Evolutionary conservation across 2,797 vertebrate genomes (phyloP).

Genomic region (Scolopax bukidnonensis): DNA sequence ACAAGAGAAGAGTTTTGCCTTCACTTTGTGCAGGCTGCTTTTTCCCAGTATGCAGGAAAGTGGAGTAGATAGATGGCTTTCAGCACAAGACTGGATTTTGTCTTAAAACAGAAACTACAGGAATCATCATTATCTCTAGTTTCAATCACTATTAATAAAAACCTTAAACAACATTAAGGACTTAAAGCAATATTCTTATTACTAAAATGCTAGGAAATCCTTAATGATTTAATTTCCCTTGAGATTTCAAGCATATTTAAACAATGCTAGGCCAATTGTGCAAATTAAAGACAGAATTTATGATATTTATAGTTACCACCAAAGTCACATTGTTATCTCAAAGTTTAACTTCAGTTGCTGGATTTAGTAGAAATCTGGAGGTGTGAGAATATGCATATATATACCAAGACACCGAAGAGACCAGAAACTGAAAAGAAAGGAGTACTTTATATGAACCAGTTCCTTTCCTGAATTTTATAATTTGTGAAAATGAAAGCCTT

Average conservation of each 20-base stretch:
- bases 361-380: background rate
- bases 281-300: background rate
- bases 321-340: background rate
- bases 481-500: background rate
- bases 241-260: background rate
- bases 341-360: background rate
- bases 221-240: background rate
- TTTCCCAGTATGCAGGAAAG: background rate
- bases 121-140: background rate
- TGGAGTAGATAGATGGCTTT: background rate
- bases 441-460: background rate
- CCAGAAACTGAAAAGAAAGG: background rate
- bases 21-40: background rate
- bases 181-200: background rate
- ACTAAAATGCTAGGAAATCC: background rate
- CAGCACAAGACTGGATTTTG: background rate
- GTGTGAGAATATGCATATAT: rapidly evolving
- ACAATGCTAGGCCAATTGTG: background rate
- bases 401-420: background rate
- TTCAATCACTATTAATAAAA: background rate
- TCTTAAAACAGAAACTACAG: background rate
- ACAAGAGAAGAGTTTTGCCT: background rate
- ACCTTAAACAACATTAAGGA: background rate
- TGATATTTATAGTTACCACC: background rate
- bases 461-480: background rate